These are phyloP conservation scores for Rhagonycha lutea DNA, from an alignment of 2,888 invertebrate genomes.

Conservation along the genomic window DNA sequence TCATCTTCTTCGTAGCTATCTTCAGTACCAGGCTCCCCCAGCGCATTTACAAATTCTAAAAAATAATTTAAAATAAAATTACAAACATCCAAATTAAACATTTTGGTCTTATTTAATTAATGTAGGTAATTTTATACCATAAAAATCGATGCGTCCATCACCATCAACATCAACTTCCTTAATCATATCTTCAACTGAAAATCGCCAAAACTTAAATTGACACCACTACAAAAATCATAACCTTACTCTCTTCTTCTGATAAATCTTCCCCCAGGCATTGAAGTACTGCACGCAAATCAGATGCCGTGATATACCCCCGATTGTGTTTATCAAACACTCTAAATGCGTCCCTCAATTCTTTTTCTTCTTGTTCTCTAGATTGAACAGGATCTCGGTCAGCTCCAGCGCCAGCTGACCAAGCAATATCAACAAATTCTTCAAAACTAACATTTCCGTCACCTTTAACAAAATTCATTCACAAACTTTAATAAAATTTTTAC, in stretches of 20 bases:
- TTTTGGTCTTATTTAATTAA: neutral
- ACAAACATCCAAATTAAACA: neutral
- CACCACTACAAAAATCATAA: neutral
- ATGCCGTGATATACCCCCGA: constrained; percentile 89
- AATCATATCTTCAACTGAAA: constrained; percentile 91
- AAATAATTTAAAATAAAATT: neutral
- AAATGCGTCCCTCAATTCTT: constrained; percentile 83
- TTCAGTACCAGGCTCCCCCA: constrained; percentile 76
- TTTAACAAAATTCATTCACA: constrained; percentile 44
- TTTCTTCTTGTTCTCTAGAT: constrained; percentile 81
- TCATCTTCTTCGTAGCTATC: constrained; percentile 78
- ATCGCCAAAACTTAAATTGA: neutral
- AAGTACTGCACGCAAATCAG: constrained; percentile 82
- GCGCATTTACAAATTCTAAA: constrained; percentile 79
- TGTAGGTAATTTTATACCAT: constrained; percentile 60
- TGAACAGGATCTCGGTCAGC: constrained; percentile 54
- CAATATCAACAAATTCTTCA: constrained; percentile 85
- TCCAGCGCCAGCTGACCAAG: constrained; percentile 52
- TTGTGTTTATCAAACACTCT: constrained; percentile 90
- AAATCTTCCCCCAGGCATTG: constrained; percentile 88
- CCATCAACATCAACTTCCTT: constrained; percentile 95
- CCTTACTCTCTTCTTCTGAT: constrained; percentile 88
- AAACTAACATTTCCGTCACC: constrained; percentile 88
- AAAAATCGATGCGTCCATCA: constrained; percentile 91
- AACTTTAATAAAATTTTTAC: neutral